Evolutionary conservation across 53 echinoderm and acorn worm genomes (phyloP).

Genomic region (Astropecten irregularis): DNA sequence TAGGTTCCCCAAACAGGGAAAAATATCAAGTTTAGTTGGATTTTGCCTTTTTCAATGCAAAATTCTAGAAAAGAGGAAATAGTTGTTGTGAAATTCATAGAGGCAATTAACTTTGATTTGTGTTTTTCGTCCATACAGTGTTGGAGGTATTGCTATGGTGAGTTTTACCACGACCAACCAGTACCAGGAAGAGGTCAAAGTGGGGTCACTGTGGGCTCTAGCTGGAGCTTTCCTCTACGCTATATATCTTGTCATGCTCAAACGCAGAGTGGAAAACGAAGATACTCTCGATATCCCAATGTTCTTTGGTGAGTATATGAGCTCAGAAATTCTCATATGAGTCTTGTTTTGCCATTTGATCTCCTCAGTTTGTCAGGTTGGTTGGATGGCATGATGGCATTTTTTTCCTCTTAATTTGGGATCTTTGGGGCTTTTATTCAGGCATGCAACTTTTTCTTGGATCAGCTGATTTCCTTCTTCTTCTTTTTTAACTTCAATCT

Average conservation of each 20-base stretch:
- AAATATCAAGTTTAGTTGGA: too few relatives aligned
- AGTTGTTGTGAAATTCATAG: too few relatives aligned
- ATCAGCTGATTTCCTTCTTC: too few relatives aligned
- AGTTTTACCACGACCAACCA: constrained; percentile 70
- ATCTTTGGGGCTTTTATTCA: background rate
- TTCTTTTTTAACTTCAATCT: too few relatives aligned
- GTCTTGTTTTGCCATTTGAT: too few relatives aligned
- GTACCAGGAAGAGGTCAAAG: constrained; percentile 64
- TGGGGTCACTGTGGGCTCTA: constrained; percentile 91
- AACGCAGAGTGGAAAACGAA: constrained; percentile 94
- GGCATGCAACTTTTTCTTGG: too few relatives aligned
- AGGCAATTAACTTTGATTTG: background rate
- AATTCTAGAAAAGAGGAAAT: too few relatives aligned
- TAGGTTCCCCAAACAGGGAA: too few relatives aligned
- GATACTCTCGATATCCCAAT: constrained; percentile 95
- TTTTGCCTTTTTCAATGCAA: too few relatives aligned
- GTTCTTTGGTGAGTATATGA: constrained; percentile 94
- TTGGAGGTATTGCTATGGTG: constrained; percentile 87
- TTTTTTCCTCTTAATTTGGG: background rate
- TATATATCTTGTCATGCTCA: constrained; percentile 91
- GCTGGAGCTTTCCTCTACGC: constrained; percentile 90
- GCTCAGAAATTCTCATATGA: too few relatives aligned
- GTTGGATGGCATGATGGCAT: too few relatives aligned
- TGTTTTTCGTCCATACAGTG: constrained; percentile 36
- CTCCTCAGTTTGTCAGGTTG: too few relatives aligned